Base-by-base conservation (phyloP, 2,888 invertebrate genomes). In the Rhodophaea formosa region DNA sequence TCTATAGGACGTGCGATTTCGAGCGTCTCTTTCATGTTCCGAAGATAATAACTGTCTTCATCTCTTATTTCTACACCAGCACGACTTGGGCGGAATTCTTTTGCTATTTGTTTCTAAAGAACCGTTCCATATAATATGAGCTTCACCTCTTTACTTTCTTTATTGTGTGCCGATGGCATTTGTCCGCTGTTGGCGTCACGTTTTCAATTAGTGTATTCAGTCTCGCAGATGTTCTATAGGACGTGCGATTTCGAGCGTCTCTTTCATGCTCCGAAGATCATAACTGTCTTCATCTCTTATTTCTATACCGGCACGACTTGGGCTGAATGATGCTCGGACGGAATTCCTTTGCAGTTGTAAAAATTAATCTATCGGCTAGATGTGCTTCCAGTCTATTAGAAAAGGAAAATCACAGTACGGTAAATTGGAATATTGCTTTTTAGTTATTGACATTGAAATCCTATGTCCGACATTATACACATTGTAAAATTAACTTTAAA, bases 151-250 rank as follows among this genome's bases (percentile, higher is more conserved):
- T 3, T 5, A 23, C 23, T 23, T 23, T 23, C 23, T 23, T 23
- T 23, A 12, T 39, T 39, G 10, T 39, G 35, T 10, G 10, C 61
- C 61, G 59, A 65, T 64, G 61, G 70, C 71, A 67, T 69, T 66
- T 70, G 59, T 67, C 62, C 64, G 66, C 72, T 66, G 74, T 71
- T 69, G 70, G 69, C 71, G 82, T 86, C 88, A 88, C 88, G 88
- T 88, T 86, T 88, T 86, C 85, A 86, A 87, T 88, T 88, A 88
- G 85, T 79, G 74, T 78, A 76, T 74, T 78, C 78, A 73, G 71
- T 74, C 79, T 80, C 74, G 78, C 75, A 76, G 77, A 74, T 75
- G 74, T 74, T 71, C 71, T 70, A 68, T 68, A 69, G 67, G 58
- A 64, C 63, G 60, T 53, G 57, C 46, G 62, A 59, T 57, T 23